A percentile compares a stretch with the other conserved stretches of the same genome.
Evolutionary conservation across 2,797 vertebrate species (phyloP).

Genomic region (Tauraco hartlaubi): DNA sequence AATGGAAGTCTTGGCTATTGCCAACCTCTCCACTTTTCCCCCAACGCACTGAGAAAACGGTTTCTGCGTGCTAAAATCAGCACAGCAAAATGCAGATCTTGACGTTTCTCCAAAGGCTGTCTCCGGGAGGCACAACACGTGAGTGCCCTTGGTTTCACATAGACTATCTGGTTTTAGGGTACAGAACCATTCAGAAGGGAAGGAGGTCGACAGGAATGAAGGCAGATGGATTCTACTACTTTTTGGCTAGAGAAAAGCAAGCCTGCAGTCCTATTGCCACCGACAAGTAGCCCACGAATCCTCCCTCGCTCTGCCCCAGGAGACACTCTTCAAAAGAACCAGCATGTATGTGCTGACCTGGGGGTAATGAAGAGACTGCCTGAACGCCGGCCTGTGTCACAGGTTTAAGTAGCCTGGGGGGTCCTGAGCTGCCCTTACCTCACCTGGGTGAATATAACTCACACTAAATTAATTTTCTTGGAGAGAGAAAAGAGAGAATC

Average conservation of each 20-base stretch:
- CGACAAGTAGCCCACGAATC: not conserved
- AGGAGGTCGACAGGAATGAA: not conserved
- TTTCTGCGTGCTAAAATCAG: not conserved
- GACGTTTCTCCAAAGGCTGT: not conserved
- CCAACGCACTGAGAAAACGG: not conserved
- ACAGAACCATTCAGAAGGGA: not conserved
- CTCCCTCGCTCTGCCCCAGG: not conserved
- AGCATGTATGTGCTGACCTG: not conserved
- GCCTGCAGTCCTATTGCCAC: not conserved
- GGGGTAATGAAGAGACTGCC: not conserved
- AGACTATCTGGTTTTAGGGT: not conserved
- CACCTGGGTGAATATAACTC: not conserved
- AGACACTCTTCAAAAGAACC: not conserved
- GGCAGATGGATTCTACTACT: not conserved
- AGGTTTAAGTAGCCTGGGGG: not conserved
- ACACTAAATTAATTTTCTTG: conserved; percentile 49
- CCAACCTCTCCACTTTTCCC: not conserved
- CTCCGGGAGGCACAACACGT: not conserved
- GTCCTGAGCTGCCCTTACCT: not conserved
- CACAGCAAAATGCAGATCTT: not conserved
- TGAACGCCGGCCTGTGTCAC: not conserved
- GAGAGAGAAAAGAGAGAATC: not conserved
- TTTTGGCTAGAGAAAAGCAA: not conserved
- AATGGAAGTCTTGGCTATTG: not conserved
- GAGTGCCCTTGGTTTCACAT: not conserved